phyloP scores from a whole-genome alignment of 2,888 invertebrate species.

The Steinernema hermaphroditum region DNA sequence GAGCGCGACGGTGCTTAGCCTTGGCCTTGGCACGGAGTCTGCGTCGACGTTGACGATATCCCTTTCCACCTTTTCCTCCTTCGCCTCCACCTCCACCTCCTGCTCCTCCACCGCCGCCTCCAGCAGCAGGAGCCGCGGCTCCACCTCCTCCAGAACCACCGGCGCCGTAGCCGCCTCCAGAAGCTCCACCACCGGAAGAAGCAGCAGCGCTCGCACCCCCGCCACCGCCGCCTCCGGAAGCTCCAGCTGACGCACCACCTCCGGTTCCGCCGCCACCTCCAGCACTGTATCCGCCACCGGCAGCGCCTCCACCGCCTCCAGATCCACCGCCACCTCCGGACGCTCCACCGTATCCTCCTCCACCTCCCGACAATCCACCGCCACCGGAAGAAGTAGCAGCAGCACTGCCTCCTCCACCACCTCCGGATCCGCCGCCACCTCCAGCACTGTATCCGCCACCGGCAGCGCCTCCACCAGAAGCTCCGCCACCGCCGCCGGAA shows the following conservation, averaged over 20 bases:
- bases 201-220: too few species aligned
- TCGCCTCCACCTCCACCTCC: not conserved
- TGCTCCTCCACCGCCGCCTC: not conserved
- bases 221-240: not conserved
- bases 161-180: not conserved
- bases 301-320: too few species aligned
- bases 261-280: not conserved
- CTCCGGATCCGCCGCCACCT: not conserved
- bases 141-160: not conserved
- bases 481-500: not conserved
- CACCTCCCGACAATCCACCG: not conserved
- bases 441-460: not conserved
- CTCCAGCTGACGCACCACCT: not conserved
- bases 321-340: not conserved
- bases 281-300: not conserved
- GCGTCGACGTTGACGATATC: not conserved
- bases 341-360: not conserved
- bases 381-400: not conserved
- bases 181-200: not conserved
- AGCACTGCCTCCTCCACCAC: not conserved
- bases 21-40: not conserved
- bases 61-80: not conserved
- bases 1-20: constrained; percentile 22
- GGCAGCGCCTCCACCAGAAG: not conserved
- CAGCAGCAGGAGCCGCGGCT: not conserved